Evolutionary conservation across 2,797 vertebrate genomes (phyloP), one percentile per base, ranked within the genome.

Genomic region (Coendou prehensilis): DNA sequence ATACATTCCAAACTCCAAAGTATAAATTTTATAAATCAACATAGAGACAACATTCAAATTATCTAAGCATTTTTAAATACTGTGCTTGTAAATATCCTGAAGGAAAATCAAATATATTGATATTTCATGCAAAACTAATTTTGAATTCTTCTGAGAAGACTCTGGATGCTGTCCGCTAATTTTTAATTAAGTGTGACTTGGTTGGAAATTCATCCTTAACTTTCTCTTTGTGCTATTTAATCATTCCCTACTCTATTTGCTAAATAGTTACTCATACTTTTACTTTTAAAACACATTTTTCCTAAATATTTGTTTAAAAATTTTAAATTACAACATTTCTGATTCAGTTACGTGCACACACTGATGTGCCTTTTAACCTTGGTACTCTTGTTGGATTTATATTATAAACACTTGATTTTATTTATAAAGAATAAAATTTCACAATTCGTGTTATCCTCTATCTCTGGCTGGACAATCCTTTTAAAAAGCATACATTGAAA

Each of bases 121-220:
- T 84, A 3, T 67, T 94, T 97, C 82, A 82, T 57, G 1, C 28
- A n/a, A 79, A 81, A 52, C 2, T 84, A 69, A 90, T 50, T 96
- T 76, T 90, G 17, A 89, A 87, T 95, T 22, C 9, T 84, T 22
- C 30, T 78, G 9, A 87, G 96, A 87, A 94, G 5, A 71, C 15
- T 92, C 6, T 5, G 26, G 30, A 78, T 28, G 37, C 80, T 91
- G 20, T 52, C 9, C 57, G 47, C 81, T 86, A 95, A 75, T 13
- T 82, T 95, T 87, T 87, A 89, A 83, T 81, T 94, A 87, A 84
- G 10, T 54, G 14, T 87, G 10, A 94, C 26, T 69, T 81, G 28
- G 22, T 87, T 0, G 0, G 26, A 17, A 78, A 57, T 6, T 13
- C 54, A 47, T 82, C n/a, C 75, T 81, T n/a, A 89, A 93, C 37